A percentile compares a stretch with the other conserved stretches of the same genome.
Conservation (phyloP, 2,888 invertebrate species). For the Stenodera caucasica region DNA sequence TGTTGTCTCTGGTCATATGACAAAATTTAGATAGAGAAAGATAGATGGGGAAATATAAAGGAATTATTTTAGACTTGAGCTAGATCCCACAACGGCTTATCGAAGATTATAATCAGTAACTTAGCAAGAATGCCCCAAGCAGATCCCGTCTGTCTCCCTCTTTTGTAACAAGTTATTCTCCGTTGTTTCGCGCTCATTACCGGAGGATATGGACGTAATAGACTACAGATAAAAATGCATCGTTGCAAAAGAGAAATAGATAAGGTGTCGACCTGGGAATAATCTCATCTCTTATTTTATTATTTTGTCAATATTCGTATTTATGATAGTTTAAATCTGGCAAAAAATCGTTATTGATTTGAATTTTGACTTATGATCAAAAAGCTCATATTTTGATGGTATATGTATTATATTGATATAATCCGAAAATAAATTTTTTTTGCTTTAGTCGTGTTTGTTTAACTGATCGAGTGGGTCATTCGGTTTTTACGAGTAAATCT, state of each 20-base stretch:
- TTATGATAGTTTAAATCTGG: not conserved
- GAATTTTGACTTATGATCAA: not conserved
- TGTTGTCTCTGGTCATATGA: not conserved
- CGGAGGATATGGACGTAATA: conserved; percentile 10
- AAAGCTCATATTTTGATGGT: no score
- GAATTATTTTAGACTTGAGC: not conserved
- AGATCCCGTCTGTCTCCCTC: not conserved
- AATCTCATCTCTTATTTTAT: not conserved
- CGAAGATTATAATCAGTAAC: conserved; percentile 11
- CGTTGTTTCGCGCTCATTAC: conserved; percentile 4
- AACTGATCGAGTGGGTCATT: conserved; percentile 40
- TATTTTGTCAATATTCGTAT: no score
- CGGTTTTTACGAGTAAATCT: conserved; percentile 43
- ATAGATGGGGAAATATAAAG: not conserved
- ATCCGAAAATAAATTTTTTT: conserved; percentile 39
- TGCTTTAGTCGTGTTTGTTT: conserved; percentile 36
- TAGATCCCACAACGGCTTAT: not conserved
- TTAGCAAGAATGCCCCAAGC: not conserved
- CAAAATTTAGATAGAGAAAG: not conserved
- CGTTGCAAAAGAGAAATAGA: not conserved
- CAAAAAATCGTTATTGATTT: not conserved
- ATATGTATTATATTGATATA: conserved; percentile 25
- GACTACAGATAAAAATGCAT: conserved; percentile 4
- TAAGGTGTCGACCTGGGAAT: conserved; percentile 1
- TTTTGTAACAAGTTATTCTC: not conserved